Evolutionary conservation across 2,797 vertebrate genomes (phyloP).

Genomic region (Gadopsis marmoratus): DNA sequence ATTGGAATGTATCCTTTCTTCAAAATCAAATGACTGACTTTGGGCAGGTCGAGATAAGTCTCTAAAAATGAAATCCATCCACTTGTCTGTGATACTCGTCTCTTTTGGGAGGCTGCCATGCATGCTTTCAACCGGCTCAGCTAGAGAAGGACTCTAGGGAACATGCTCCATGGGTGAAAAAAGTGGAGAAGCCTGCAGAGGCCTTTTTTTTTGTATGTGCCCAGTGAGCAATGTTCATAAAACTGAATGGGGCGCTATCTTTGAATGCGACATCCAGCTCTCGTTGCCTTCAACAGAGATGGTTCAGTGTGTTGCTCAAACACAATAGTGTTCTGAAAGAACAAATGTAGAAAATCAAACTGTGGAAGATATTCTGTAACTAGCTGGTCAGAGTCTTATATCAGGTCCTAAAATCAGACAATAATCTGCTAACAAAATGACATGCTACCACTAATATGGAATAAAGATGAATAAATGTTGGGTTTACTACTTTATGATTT

Average conservation of each 20-base stretch:
- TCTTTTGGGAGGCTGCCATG: too few relatives aligned
- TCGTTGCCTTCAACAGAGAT: background rate
- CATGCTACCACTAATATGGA: background rate
- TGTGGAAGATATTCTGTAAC: background rate
- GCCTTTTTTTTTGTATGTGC: background rate
- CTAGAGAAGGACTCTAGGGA: background rate
- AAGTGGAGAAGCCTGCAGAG: background rate
- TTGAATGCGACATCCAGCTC: background rate
- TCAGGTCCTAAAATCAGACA: background rate
- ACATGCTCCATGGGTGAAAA: background rate
- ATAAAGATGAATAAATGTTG: constrained; percentile 6
- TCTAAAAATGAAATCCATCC: too few relatives aligned
- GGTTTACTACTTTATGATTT: constrained; percentile 1
- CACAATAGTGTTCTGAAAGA: constrained; percentile 5
- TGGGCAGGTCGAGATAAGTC: too few relatives aligned
- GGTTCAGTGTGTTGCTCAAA: background rate
- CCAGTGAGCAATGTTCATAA: background rate
- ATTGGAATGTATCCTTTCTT: too few relatives aligned
- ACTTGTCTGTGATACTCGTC: too few relatives aligned
- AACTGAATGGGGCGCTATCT: background rate
- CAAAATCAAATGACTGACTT: too few relatives aligned
- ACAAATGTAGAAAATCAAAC: background rate
- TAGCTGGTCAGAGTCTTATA: background rate
- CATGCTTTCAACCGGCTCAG: too few relatives aligned
- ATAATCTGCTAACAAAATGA: background rate